Evolutionary conservation across 2,113 vertebrate species (phyloP), one percentile per base, ranked within the genome.

Genomic region (Chauna torquata): DNA sequence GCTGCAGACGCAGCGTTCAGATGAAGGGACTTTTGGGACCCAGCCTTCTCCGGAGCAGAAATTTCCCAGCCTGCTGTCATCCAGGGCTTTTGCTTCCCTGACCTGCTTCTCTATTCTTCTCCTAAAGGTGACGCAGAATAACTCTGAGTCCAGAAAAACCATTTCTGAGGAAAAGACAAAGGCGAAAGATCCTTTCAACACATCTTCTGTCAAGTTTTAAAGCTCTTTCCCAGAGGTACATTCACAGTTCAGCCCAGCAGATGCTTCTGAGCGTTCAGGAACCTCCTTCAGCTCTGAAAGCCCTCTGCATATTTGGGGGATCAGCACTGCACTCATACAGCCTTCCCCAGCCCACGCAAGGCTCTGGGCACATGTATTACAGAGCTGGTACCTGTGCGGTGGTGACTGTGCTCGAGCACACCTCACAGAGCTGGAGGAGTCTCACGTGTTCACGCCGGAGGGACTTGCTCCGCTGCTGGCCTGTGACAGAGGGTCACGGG

Each of bases 381-480:
- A 38, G 0, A 1, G n/a, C 44, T 2, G 17, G 20, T 28, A 42
- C 86, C 61, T 1, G 0, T 0, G 0, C 9, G 61, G 58, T 25
- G 50, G 24, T 27, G 50, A 52, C 50, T 27, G 14, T 11, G 79
- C 74, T 70, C 2, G 2, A 42, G 16, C 6, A 18, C 45, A 42
- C 0, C 20, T 68, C 80, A 68, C 52, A n/a, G 62, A 68, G 64
- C 50, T 50, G 74, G 64, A 27, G 22, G 28, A 47, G 36, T 6
- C 69, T 61, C 8, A 0, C 4, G 9, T 54, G 55, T 40, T 45
- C 57, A 36, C 5, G 2, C 3, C 42, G 3, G n/a, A n/a, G 36
- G 28, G 6, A 20, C 28, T 84, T 3, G 0, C 4, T 24, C 23
- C 62, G n/a, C 7, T 3, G 1, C 42, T 8, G 14, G 49, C 42